Conservation (phyloP, 2,797 vertebrate genomes). For the Lepus oiostolus region DNA sequence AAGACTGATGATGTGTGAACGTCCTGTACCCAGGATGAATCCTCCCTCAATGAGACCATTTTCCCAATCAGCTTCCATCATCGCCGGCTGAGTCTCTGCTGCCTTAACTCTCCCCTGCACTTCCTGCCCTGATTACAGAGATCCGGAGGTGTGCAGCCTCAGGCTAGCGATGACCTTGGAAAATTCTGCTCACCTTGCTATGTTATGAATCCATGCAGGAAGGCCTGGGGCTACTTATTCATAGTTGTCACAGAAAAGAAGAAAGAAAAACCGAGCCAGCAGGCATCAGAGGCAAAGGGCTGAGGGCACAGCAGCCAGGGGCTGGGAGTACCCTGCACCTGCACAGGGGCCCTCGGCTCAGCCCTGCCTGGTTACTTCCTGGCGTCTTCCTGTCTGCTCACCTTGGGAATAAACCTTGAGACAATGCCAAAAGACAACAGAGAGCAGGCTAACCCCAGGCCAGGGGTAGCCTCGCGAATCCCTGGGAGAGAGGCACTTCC, state of each 20-base stretch:
- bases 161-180: slow-evolving; percentile 46
- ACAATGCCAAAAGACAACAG: neutral
- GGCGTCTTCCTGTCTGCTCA: neutral
- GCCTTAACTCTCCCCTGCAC: neutral
- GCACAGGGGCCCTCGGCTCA: neutral
- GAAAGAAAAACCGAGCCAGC: neutral
- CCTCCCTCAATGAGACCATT: neutral
- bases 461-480: neutral
- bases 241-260: neutral
- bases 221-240: slow-evolving; percentile 22
- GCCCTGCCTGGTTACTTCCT: neutral
- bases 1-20: neutral
- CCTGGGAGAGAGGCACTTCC: neutral
- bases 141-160: neutral
- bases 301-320: neutral
- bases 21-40: neutral
- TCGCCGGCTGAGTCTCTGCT: neutral
- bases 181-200: neutral
- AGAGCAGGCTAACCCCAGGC: neutral
- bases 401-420: neutral
- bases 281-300: neutral
- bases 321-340: neutral
- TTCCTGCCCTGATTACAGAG: neutral
- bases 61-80: neutral
- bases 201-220: neutral